phyloP scores from a whole-genome alignment of 2,888 invertebrate genomes.

The Scaeva pyrastri region DNA sequence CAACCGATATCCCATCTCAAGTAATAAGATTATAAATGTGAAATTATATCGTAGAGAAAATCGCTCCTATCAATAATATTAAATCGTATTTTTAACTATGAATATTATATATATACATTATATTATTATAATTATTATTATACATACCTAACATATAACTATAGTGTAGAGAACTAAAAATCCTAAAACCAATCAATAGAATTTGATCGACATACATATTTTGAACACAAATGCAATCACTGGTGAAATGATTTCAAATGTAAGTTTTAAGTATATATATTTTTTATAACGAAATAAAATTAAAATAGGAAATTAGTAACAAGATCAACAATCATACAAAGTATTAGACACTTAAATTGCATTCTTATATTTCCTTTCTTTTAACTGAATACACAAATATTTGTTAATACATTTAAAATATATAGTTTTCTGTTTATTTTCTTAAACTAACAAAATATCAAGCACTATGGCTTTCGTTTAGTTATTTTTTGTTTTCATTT shows the following conservation, averaged over 20 bases:
- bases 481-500: slow-evolving; percentile 42
- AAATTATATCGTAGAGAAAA: slow-evolving; percentile 66
- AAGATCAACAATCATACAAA: slow-evolving; percentile 70
- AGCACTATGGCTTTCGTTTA: slow-evolving; percentile 34
- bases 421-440: slow-evolving; percentile 18
- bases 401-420: slow-evolving; percentile 1
- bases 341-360: slow-evolving; percentile 60
- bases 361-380: slow-evolving; percentile 21
- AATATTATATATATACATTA: slow-evolving; percentile 54
- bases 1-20: slow-evolving; percentile 75
- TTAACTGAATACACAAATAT: slow-evolving; percentile 2
- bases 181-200: slow-evolving; percentile 74
- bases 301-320: slow-evolving; percentile 57
- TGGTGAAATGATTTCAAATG: slow-evolving; percentile 71
- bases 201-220: slow-evolving; percentile 61
- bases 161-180: slow-evolving; percentile 68
- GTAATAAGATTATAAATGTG: slow-evolving; percentile 68
- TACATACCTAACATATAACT: slow-evolving; percentile 41
- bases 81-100: slow-evolving; percentile 69
- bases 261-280: slow-evolving; percentile 71
- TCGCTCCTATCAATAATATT: slow-evolving; percentile 65
- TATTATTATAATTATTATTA: slow-evolving; percentile 55
- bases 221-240: slow-evolving; percentile 69
- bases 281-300: slow-evolving; percentile 62
- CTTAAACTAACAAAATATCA: slow-evolving; percentile 1